A percentile compares a stretch with the other conserved stretches of the same genome.
phyloP scores from a whole-genome alignment of 2,797 vertebrate genomes.

The Pangasius mekongensis region DNA sequence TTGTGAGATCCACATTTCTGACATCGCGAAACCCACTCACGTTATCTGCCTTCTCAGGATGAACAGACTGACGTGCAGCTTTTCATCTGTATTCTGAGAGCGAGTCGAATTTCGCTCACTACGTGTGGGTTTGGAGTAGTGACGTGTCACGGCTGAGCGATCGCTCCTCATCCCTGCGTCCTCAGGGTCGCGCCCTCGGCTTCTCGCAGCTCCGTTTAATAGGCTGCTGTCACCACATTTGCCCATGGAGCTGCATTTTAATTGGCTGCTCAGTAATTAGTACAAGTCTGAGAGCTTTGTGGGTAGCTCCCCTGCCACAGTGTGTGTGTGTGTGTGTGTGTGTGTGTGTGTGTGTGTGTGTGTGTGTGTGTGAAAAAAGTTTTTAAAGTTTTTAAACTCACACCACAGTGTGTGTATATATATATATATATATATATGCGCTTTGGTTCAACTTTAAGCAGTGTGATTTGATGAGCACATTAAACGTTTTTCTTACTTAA shows the following conservation, averaged over 20 bases:
- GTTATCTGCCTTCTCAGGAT: not conserved
- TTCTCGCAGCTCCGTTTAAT: slow-evolving; percentile 42
- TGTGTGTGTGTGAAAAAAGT: not conserved
- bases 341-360: slow-evolving; percentile 3
- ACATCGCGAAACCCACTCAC: not conserved
- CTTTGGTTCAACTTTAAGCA: not conserved
- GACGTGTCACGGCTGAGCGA: not conserved
- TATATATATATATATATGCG: too few species aligned
- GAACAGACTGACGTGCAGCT: not conserved
- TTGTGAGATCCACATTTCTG: not conserved
- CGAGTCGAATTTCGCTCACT: not conserved
- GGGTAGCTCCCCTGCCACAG: slow-evolving; percentile 9
- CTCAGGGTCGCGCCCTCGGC: slow-evolving; percentile 1
- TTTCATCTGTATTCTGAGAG: not conserved
- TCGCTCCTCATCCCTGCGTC: slow-evolving; percentile 4
- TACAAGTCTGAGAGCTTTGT: slow-evolving; percentile 11
- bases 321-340: slow-evolving; percentile 24
- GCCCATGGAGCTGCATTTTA: slow-evolving; percentile 32
- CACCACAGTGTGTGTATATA: not conserved
- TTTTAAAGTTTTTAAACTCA: not conserved
- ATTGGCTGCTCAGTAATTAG: slow-evolving; percentile 42
- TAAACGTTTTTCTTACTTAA: not conserved
- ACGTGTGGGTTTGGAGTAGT: not conserved
- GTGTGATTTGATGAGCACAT: not conserved
- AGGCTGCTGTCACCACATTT: slow-evolving; percentile 30